A percentile compares a stretch with the other conserved stretches of the same genome.
phyloP scores from a whole-genome alignment of 2,113 vertebrate species.

The Albula goreensis region DNA sequence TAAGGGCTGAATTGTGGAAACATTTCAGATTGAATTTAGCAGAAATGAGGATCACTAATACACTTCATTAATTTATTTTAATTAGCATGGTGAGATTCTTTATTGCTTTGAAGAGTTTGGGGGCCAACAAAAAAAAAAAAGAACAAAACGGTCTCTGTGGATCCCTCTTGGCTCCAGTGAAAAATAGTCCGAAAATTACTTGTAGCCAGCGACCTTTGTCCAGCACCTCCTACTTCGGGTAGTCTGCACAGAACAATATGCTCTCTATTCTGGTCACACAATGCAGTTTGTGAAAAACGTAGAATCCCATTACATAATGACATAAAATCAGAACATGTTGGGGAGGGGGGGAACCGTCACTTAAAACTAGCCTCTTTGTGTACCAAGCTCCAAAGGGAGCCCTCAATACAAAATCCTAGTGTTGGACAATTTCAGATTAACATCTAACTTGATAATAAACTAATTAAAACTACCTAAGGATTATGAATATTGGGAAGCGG shows the following conservation, averaged over 20 bases:
- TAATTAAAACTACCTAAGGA: not conserved
- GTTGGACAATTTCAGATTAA: constrained; percentile 2
- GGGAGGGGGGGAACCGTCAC: not conserved
- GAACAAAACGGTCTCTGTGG: not conserved
- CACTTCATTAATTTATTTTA: not conserved
- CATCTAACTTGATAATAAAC: not conserved
- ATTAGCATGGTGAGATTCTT: not conserved
- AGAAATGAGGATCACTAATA: not conserved
- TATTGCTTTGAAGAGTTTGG: constrained; percentile 1
- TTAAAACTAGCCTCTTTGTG: not conserved
- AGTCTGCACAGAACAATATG: not conserved
- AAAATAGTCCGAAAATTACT: constrained; percentile 11
- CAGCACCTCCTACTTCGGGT: not conserved
- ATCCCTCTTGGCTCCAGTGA: not conserved
- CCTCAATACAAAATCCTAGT: not conserved
- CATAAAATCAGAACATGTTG: not conserved
- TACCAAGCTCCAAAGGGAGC: not conserved
- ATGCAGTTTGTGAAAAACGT: not conserved
- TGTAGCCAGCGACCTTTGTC: constrained; percentile 19
- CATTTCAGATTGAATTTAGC: not conserved
- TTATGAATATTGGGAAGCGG: not conserved
- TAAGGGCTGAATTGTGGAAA: not conserved
- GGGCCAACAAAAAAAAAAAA: constrained; percentile 9
- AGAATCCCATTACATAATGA: constrained; percentile 16
- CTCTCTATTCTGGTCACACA: constrained; percentile 19